Conservation (phyloP, 2,888 invertebrate genomes). For the Apamea crenata region DNA sequence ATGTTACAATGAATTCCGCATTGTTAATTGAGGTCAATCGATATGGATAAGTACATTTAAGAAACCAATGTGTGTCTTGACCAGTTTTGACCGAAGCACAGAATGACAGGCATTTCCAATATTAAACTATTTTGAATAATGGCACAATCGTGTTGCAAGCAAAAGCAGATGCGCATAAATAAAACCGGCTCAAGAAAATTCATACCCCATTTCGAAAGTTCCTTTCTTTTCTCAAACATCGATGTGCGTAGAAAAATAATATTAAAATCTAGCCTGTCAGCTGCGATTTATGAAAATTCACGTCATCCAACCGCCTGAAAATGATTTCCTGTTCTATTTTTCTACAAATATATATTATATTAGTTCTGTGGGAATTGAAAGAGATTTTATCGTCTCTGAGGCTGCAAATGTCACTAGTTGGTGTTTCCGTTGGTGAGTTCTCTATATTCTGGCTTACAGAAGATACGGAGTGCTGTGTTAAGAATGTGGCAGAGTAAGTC, state of each 20-base stretch:
- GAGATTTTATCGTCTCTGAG: background rate
- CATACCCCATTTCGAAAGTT: slow-evolving; percentile 12
- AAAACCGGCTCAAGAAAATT: background rate
- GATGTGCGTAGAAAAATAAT: slow-evolving; percentile 10
- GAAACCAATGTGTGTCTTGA: slow-evolving; percentile 1
- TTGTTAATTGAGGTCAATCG: slow-evolving; percentile 32
- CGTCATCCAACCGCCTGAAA: background rate
- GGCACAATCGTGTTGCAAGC: background rate
- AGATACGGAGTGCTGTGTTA: background rate
- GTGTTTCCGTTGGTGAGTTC: background rate
- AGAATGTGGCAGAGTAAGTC: background rate
- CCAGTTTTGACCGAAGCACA: background rate
- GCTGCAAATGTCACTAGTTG: background rate
- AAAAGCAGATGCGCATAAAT: slow-evolving; percentile 1
- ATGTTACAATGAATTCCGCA: slow-evolving; percentile 21
- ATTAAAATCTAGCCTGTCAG: slow-evolving; percentile 33
- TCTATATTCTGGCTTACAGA: background rate
- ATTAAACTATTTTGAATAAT: background rate
- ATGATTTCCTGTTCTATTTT: slow-evolving; percentile 18
- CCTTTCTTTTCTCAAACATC: slow-evolving; percentile 11
- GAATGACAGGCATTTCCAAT: background rate
- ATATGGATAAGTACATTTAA: slow-evolving; percentile 21
- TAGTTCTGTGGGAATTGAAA: background rate
- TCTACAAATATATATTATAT: background rate
- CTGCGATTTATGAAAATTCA: slow-evolving; percentile 31